Conservation (phyloP, 1,140 invertebrate species). For the Drosophila persimilis region DNA sequence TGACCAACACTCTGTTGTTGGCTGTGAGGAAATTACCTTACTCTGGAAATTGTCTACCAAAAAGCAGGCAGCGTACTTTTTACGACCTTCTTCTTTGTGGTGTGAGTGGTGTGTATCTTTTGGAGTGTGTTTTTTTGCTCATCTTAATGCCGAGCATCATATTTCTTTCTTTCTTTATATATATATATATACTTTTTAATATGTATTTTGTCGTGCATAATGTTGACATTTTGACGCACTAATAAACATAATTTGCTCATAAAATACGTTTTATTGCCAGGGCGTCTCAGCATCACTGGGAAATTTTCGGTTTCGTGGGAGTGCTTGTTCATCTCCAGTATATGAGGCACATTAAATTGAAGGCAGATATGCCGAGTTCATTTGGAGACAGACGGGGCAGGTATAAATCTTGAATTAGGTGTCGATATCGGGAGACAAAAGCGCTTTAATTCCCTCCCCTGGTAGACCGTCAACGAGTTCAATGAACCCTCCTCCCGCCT, state of each 20-base stretch:
- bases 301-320: slow-evolving; percentile 13
- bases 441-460: too few species aligned
- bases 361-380: slow-evolving; percentile 14
- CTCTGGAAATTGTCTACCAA: slow-evolving; percentile 46
- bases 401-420: slow-evolving; percentile 25
- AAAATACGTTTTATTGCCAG: slow-evolving; percentile 75
- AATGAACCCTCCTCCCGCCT: too few species aligned
- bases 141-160: slow-evolving; percentile 53
- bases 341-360: slow-evolving; percentile 36
- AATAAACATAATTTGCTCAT: slow-evolving; percentile 80
- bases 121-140: neutral
- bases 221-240: slow-evolving; percentile 79
- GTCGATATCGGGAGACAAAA: neutral
- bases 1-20: slow-evolving; percentile 54
- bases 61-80: slow-evolving; percentile 35
- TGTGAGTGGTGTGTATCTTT: slow-evolving; percentile 1
- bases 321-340: slow-evolving; percentile 30
- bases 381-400: slow-evolving; percentile 18
- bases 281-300: slow-evolving; percentile 38
- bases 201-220: slow-evolving; percentile 71
- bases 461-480: too few species aligned
- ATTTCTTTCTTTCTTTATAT: slow-evolving; percentile 47
- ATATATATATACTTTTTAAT: slow-evolving; percentile 59
- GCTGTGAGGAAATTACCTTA: slow-evolving; percentile 44
- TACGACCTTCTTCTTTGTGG: slow-evolving; percentile 24